Evolutionary conservation across 2,113 vertebrate genomes (phyloP).

Genomic region (Ailurus styani): DNA sequence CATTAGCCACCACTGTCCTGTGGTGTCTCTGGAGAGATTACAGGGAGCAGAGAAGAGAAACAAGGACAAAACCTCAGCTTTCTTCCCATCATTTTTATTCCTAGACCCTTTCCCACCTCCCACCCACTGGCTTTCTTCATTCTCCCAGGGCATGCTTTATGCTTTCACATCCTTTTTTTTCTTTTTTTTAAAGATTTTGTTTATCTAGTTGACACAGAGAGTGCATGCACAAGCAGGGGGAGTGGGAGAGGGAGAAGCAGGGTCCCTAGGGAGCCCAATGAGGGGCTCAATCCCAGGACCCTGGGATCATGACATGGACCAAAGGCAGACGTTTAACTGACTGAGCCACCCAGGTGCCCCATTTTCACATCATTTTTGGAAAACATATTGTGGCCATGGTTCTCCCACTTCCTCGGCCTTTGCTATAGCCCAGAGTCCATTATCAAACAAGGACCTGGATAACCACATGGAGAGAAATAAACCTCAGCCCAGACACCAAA

Average conservation of each 20-base stretch:
- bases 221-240: no score
- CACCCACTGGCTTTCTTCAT: background rate
- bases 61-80: background rate
- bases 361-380: background rate
- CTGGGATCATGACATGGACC: no score
- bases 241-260: no score
- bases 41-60: background rate
- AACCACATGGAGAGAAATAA: background rate
- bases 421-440: background rate
- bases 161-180: background rate
- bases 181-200: background rate
- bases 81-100: background rate
- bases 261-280: no score
- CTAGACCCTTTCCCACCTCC: background rate
- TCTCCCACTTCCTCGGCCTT: background rate
- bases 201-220: background rate
- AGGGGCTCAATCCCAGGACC: no score
- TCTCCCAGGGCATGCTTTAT: background rate
- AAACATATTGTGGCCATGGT: background rate
- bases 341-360: no score
- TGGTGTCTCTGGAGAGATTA: constrained; percentile 57
- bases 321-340: no score
- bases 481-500: background rate
- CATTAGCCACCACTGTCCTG: constrained; percentile 60
- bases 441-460: background rate